A percentile compares a stretch with the other conserved stretches of the same genome.
Conservation (phyloP, 2,797 vertebrate species). For the Phoebastria nigripes region DNA sequence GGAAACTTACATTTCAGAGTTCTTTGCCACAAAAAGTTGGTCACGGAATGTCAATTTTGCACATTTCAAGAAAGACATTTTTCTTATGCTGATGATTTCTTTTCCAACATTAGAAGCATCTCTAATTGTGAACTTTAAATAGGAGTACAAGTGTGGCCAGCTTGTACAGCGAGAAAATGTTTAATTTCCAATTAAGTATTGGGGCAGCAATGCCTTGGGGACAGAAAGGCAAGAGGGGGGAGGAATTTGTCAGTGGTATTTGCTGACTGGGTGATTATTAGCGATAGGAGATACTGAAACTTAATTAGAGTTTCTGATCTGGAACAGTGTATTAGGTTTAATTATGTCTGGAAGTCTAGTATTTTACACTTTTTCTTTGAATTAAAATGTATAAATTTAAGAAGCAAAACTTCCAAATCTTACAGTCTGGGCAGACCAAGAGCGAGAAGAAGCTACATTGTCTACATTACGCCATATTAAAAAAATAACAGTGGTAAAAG, state of each 20-base stretch:
- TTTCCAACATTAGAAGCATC: not conserved
- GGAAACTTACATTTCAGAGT: not conserved
- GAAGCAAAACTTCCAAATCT: constrained; percentile 13
- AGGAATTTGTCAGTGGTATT: not conserved
- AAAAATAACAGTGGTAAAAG: not conserved
- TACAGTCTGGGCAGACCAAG: not conserved
- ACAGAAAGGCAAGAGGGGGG: not conserved
- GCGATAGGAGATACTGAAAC: constrained; percentile 40
- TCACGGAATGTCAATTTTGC: not conserved
- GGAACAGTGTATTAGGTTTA: constrained; percentile 42
- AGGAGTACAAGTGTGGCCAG: not conserved
- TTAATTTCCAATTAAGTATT: constrained; percentile 61
- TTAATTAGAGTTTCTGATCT: constrained; percentile 65
- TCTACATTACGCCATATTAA: not conserved
- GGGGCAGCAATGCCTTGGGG: constrained; percentile 19
- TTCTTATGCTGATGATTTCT: not conserved
- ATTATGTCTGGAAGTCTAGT: constrained; percentile 47
- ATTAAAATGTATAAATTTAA: constrained; percentile 53
- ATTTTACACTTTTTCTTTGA: constrained; percentile 49
- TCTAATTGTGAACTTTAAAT: constrained; percentile 47
- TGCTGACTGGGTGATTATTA: constrained; percentile 58
- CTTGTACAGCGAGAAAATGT: constrained; percentile 30
- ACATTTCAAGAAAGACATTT: not conserved
- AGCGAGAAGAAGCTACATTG: not conserved
- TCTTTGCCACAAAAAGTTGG: not conserved